Percentiles rank a stretch among this genome's conserved stretches.
These are phyloP conservation scores for Apostichopus parvimensis DNA, from an alignment of 35 echinoderm and acorn worm species.

Conservation along the genomic window DNA sequence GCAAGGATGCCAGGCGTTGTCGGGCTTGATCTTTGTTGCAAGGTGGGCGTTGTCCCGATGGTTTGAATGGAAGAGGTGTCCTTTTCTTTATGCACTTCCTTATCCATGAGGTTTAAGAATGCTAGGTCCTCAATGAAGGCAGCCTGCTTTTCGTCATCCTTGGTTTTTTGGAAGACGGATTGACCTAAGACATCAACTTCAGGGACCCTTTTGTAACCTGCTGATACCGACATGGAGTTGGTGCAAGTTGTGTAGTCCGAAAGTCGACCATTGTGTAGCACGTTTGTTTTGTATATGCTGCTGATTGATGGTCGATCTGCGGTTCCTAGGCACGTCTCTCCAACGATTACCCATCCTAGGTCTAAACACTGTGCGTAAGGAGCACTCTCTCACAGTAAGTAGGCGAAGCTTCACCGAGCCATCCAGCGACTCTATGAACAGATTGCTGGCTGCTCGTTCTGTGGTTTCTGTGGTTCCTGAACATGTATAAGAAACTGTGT, in stretches of 20 bases:
- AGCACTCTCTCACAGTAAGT: conserved; percentile 41
- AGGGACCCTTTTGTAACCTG: not conserved
- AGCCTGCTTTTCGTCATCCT: conserved; percentile 33
- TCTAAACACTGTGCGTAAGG: too few species aligned
- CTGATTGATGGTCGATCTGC: not conserved
- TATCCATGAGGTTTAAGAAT: too few species aligned
- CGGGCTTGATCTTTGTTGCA: too few species aligned
- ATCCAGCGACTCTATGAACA: conserved; percentile 48
- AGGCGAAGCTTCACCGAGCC: conserved; percentile 6
- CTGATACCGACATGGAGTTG: not conserved
- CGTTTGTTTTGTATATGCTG: not conserved
- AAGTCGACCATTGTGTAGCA: conserved; percentile 9
- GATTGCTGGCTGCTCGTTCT: not conserved
- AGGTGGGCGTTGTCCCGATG: too few species aligned
- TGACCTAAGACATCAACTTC: not conserved
- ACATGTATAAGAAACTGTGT: conserved; percentile 14
- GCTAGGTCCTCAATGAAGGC: not conserved
- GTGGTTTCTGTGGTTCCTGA: not conserved
- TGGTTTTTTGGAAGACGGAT: conserved; percentile 23
- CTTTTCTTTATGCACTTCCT: too few species aligned
- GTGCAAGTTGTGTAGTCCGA: conserved; percentile 22
- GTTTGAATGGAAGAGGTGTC: too few species aligned
- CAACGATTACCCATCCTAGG: not conserved
- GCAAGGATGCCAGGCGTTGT: too few species aligned
- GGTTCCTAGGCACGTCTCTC: conserved; percentile 34